Evolutionary conservation across 1,140 invertebrate species (phyloP).

Genomic region (Lucilia sericata): DNA sequence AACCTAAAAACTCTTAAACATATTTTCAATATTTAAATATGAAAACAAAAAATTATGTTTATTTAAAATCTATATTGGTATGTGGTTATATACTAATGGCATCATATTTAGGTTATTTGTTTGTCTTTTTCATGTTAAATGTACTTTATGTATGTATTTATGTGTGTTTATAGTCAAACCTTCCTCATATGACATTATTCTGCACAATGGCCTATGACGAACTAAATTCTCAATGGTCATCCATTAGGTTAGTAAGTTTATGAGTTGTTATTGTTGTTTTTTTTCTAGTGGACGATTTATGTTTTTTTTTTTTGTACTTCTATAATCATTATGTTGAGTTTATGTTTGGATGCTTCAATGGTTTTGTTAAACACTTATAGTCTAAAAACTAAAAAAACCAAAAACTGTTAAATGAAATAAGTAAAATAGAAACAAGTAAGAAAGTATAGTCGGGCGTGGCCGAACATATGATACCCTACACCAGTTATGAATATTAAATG

Average conservation of each 20-base stretch:
- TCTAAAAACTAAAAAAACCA: not conserved
- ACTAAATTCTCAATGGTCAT: slow-evolving; percentile 10
- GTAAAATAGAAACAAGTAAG: no score
- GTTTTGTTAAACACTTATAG: slow-evolving; percentile 12
- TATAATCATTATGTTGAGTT: not conserved
- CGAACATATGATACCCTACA: no score
- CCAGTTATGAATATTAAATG: no score
- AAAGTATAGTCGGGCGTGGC: no score
- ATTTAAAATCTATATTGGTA: no score
- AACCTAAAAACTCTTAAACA: no score
- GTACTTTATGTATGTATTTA: no score
- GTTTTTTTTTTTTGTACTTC: not conserved
- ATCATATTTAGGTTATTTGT: not conserved
- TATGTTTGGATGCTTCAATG: slow-evolving; percentile 2
- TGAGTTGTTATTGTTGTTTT: not conserved
- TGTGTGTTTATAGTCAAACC: not conserved
- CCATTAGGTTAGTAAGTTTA: not conserved
- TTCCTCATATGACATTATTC: slow-evolving; percentile 17
- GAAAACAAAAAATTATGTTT: no score
- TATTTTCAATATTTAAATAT: no score
- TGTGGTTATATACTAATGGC: not conserved
- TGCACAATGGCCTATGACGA: slow-evolving; percentile 28
- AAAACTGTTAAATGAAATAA: not conserved
- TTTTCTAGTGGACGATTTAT: not conserved
- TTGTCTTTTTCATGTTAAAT: not conserved